A percentile compares a stretch with the other conserved stretches of the same genome.
phyloP scores from a whole-genome alignment of 2,888 invertebrate genomes.

The Ophraella communa region DNA sequence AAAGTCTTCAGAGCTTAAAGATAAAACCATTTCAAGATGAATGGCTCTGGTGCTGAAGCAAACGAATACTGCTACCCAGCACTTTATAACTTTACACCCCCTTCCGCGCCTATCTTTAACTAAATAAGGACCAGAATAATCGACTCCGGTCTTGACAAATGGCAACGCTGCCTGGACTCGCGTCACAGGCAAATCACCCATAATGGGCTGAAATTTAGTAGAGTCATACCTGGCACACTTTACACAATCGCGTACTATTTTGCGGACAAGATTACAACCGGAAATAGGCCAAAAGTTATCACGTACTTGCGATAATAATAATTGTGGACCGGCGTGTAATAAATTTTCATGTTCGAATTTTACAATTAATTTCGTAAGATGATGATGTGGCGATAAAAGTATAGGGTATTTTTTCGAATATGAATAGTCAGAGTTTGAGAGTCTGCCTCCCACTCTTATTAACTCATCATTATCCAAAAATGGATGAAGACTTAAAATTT shows the following conservation, averaged over 20 bases:
- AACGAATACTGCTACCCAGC: too few species aligned
- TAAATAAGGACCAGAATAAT: too few species aligned
- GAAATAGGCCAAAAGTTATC: conserved; percentile 38
- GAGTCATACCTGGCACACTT: conserved; percentile 26
- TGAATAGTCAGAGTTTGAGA: conserved; percentile 28
- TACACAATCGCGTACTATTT: conserved; percentile 28
- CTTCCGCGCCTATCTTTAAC: too few species aligned
- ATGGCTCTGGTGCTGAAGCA: too few species aligned
- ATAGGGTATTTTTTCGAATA: conserved; percentile 36
- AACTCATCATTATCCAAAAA: too few species aligned
- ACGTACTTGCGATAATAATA: conserved; percentile 28
- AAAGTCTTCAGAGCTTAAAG: too few species aligned
- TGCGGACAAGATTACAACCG: too few species aligned
- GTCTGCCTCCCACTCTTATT: conserved; percentile 37
- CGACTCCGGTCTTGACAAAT: conserved; percentile 21
- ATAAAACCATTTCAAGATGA: too few species aligned
- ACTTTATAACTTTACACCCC: too few species aligned
- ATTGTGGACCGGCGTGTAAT: conserved; percentile 34
- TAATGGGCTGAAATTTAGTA: conserved; percentile 23
- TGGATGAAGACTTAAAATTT: too few species aligned
- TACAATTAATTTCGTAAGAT: too few species aligned
- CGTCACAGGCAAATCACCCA: conserved; percentile 27
- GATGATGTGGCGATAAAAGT: conserved; percentile 31
- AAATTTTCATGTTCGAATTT: too few species aligned
- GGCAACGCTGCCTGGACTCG: conserved; percentile 20